Percentiles rank a stretch among this genome's conserved stretches.
These are phyloP conservation scores for Urocolius indicus DNA, from an alignment of 2,113 vertebrate genomes.

Conservation along the genomic window DNA sequence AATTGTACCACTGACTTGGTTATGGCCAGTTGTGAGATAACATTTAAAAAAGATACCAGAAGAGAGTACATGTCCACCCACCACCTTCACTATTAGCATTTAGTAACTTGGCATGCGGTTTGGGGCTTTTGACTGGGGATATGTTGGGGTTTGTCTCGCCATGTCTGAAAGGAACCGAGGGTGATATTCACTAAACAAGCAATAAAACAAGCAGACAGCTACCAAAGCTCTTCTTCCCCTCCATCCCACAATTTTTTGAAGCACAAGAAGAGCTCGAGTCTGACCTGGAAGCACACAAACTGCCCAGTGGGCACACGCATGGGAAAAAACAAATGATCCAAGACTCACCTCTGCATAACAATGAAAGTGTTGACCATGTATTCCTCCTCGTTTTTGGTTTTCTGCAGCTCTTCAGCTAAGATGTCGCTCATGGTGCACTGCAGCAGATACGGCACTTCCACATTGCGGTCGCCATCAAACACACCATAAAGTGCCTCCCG, in stretches of 20 bases:
- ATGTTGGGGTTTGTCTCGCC: background rate
- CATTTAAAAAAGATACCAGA: background rate
- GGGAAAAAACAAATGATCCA: background rate
- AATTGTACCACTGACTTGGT: background rate
- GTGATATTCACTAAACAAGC: background rate
- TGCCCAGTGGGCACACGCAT: background rate
- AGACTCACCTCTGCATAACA: constrained; percentile 91
- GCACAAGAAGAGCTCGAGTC: background rate
- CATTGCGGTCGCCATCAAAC: constrained; percentile 95
- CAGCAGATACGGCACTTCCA: constrained; percentile 94
- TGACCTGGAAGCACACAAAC: background rate
- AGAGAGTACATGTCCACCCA: background rate
- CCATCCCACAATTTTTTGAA: background rate
- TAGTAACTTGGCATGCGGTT: background rate
- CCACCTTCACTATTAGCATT: background rate
- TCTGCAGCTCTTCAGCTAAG: constrained; percentile 94
- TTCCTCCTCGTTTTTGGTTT: constrained; percentile 92
- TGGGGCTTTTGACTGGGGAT: background rate
- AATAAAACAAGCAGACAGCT: background rate
- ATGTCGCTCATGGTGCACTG: constrained; percentile 99
- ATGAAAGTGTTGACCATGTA: constrained; percentile 98
- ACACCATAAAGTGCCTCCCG: constrained; percentile 95
- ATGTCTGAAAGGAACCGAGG: background rate
- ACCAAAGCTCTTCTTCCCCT: background rate
- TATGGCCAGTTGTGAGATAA: background rate